Conservation (phyloP, 2,888 invertebrate genomes). For the Tinea pellionella region DNA sequence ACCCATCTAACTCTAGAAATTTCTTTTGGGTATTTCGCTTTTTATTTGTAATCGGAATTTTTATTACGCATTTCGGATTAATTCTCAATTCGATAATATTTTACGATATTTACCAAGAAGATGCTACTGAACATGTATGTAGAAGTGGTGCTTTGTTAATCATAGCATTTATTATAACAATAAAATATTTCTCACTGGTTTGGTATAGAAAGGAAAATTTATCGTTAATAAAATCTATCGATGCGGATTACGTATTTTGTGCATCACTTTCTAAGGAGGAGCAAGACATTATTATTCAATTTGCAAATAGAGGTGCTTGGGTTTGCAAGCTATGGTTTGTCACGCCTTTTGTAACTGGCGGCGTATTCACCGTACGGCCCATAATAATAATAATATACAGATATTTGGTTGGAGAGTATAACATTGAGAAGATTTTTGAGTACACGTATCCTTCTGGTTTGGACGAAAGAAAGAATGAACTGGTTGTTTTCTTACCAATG, state of each 20-base stretch:
- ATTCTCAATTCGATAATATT: slow-evolving; percentile 5
- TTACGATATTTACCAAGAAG: not conserved
- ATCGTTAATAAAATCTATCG: not conserved
- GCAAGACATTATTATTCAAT: not conserved
- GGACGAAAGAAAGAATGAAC: not conserved
- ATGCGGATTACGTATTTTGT: not conserved
- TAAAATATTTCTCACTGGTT: not conserved
- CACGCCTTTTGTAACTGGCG: not conserved
- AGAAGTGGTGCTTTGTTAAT: not conserved
- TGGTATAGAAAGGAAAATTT: not conserved
- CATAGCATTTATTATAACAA: not conserved
- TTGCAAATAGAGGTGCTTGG: not conserved
- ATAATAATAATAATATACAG: not conserved
- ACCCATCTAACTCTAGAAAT: not conserved
- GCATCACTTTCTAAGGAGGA: not conserved
- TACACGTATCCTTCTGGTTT: slow-evolving; percentile 7
- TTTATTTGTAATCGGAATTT: not conserved
- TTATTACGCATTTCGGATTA: not conserved
- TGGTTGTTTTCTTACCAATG: not conserved
- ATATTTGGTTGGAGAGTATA: not conserved
- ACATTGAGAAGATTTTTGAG: slow-evolving; percentile 1
- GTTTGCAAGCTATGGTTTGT: slow-evolving; percentile 6
- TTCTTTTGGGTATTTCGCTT: not conserved
- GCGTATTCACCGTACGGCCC: not conserved
- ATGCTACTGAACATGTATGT: not conserved